phyloP scores from a whole-genome alignment of 2,113 vertebrate genomes.

The Ivindomyrus marchei region DNA sequence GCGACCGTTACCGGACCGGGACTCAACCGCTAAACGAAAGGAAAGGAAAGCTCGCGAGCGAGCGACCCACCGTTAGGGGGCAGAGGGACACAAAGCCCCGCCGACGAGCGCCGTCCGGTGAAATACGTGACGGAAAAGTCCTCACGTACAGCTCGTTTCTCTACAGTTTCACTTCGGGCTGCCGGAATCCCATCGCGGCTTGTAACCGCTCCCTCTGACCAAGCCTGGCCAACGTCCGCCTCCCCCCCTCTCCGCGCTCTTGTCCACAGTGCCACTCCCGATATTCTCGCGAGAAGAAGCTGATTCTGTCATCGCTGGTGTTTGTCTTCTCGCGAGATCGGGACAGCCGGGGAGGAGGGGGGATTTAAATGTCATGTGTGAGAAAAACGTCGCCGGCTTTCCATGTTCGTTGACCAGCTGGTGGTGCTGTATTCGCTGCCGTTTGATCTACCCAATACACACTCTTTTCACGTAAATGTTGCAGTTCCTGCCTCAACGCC shows the following conservation, averaged over 20 bases:
- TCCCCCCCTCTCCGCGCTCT: not conserved
- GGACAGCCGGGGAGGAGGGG: not conserved
- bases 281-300: not conserved
- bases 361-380: not conserved
- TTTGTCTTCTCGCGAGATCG: not conserved
- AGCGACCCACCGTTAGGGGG: not conserved
- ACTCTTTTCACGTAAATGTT: not conserved
- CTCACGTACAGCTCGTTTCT: not conserved
- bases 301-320: too few species aligned
- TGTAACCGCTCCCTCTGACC: not conserved
- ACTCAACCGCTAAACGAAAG: not conserved
- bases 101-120: not conserved
- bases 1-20: not conserved
- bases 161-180: not conserved
- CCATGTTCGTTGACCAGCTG: not conserved
- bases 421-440: not conserved
- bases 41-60: not conserved
- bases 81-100: not conserved
- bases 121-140: not conserved
- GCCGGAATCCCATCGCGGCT: not conserved
- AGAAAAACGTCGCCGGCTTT: not conserved
- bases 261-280: not conserved
- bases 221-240: not conserved
- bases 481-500: not conserved
- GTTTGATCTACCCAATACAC: not conserved